phyloP scores from a whole-genome alignment of 2,113 vertebrate species.

The Lampris megalopsis region DNA sequence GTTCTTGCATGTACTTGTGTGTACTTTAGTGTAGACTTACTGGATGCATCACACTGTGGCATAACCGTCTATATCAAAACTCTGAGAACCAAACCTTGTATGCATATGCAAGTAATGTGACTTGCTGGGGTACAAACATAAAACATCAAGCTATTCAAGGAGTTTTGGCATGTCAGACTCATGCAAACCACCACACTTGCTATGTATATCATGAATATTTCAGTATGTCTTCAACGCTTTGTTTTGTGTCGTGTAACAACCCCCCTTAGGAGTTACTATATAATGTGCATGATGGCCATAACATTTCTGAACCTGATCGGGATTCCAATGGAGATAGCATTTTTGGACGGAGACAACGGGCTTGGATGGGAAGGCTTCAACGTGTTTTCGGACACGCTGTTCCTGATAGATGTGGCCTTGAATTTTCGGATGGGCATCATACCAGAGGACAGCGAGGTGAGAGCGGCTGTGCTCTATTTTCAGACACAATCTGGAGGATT shows the following conservation, averaged over 20 bases:
- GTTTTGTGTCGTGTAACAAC: background rate
- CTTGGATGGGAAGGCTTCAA: conserved; percentile 79
- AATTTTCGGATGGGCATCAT: conserved; percentile 84
- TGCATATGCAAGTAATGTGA: too few relatives aligned
- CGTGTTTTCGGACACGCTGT: conserved; percentile 81
- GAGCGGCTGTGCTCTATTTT: conserved; percentile 57
- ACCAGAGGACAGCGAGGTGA: conserved; percentile 81
- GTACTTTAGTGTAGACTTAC: conserved; percentile 6
- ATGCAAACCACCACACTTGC: conserved; percentile 11
- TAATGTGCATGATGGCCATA: conserved; percentile 82
- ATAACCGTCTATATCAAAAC: background rate
- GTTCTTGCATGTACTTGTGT: conserved; percentile 43
- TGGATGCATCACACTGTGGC: background rate
- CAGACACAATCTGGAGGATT: conserved; percentile 65
- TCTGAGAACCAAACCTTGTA: too few relatives aligned
- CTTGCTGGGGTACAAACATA: too few relatives aligned
- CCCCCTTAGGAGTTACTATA: conserved; percentile 79
- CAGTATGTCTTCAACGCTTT: background rate
- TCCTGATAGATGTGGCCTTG: conserved; percentile 80
- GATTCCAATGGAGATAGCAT: conserved; percentile 83
- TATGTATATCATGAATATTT: background rate
- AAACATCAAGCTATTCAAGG: too few relatives aligned
- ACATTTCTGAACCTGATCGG: conserved; percentile 81
- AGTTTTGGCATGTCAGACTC: background rate
- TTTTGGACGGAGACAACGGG: conserved; percentile 71